Evolutionary conservation across 2,888 invertebrate genomes (phyloP).

Genomic region (Leptopilina syphax): DNA sequence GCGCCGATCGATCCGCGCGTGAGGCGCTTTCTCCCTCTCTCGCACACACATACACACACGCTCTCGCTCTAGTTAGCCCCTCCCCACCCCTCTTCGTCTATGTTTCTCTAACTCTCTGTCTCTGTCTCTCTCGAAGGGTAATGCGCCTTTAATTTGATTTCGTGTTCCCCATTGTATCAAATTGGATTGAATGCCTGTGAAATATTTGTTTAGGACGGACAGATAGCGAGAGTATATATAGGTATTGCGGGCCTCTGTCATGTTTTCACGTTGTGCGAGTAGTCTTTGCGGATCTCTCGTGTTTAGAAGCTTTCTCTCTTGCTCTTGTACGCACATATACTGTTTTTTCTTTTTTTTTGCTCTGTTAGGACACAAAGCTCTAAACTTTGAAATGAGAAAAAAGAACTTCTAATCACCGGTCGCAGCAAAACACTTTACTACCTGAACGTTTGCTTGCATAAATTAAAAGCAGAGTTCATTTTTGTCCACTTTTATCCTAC

Average conservation of each 20-base stretch:
- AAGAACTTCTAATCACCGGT: slow-evolving; percentile 43
- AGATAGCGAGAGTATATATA: slow-evolving; percentile 36
- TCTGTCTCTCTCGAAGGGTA: slow-evolving; percentile 39
- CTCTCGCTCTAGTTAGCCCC: neutral
- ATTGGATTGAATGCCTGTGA: slow-evolving; percentile 68
- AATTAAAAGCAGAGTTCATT: slow-evolving; percentile 63
- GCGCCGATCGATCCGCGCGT: slow-evolving; percentile 53
- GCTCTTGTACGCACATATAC: too few relatives aligned
- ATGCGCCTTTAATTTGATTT: slow-evolving; percentile 70
- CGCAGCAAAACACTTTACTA: slow-evolving; percentile 64
- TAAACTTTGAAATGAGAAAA: neutral
- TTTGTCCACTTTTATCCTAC: slow-evolving; percentile 53
- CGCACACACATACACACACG: neutral
- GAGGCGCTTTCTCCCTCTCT: slow-evolving; percentile 48
- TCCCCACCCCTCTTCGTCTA: neutral
- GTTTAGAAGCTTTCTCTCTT: too few relatives aligned
- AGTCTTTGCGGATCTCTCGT: too few relatives aligned
- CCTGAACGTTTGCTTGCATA: slow-evolving; percentile 71
- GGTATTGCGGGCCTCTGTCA: neutral
- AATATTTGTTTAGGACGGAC: slow-evolving; percentile 69
- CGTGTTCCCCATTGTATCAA: slow-evolving; percentile 65
- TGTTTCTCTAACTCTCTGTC: slow-evolving; percentile 53
- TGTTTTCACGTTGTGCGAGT: too few relatives aligned
- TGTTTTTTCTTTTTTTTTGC: too few relatives aligned
- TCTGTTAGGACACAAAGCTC: neutral